phyloP scores from a whole-genome alignment of 1,140 invertebrate species.

The Nautilus pompilius region DNA sequence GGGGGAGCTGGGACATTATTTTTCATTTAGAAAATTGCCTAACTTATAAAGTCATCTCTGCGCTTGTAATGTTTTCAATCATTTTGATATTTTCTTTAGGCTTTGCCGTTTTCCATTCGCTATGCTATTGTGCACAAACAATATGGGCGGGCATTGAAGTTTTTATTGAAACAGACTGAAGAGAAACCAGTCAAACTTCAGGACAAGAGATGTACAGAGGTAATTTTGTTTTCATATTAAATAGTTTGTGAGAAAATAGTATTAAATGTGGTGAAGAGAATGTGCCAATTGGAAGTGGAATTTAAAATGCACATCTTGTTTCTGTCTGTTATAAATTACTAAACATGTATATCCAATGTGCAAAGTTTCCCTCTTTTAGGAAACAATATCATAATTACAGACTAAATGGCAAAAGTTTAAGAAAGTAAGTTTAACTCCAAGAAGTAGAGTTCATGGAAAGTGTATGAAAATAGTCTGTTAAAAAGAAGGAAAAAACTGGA shows the following conservation, averaged over 20 bases:
- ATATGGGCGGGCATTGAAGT: conserved; percentile 76
- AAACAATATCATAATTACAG: no score
- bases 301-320: background rate
- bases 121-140: conserved; percentile 74
- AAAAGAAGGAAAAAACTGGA: no score
- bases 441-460: no score
- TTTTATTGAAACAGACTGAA: conserved; percentile 72
- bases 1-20: no score
- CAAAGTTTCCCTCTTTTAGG: background rate
- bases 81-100: conserved; percentile 60
- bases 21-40: no score
- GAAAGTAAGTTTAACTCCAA: no score
- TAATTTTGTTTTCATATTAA: background rate
- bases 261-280: background rate
- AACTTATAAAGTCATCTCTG: no score
- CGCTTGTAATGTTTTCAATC: no score
- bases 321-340: conserved; percentile 1
- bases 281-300: background rate
- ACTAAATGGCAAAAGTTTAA: no score
- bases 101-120: conserved; percentile 74
- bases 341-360: background rate
- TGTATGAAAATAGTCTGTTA: no score
- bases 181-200: conserved; percentile 71
- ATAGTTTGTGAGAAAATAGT: background rate
- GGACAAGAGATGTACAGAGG: conserved; percentile 54